Evolutionary conservation across 2,888 invertebrate genomes (phyloP), one percentile per base, ranked within the genome.

Genomic region (Disparrhopalites patrizii): DNA sequence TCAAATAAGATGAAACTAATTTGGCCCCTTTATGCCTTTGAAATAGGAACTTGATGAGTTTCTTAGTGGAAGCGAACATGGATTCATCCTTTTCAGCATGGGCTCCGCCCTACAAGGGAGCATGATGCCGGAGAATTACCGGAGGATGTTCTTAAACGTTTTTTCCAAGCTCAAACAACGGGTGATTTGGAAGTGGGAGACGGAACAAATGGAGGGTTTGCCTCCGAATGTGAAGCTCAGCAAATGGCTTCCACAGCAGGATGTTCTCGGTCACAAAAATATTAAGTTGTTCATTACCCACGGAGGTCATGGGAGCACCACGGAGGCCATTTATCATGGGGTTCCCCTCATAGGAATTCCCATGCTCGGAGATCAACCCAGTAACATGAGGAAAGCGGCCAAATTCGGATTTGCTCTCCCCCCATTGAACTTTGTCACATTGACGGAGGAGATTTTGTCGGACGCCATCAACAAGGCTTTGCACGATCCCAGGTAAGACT

Each of bases 21-120:
- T 33, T 33, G 7, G 36, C 36, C 7, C 36, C 15, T 10, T 33
- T 33, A 7, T 33, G 7, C 15, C 36, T 64, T 57, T 28, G 27
- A 23, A 20, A 18, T 28, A 66, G 68, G 68, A 69, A 20, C 76
- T 90, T 3, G 81, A 84, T 69, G 80, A 82, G 66, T 89, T 88
- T 76, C 79, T 90, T 27, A 85, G 85, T 40, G 68, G 62, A 8
- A 84, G 88, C 0, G 76, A 81, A 27, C 79, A 86, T 33, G 91
- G 91, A 2, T 91, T 91, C 77, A 86, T 91, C 62, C 90, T 87
- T 78, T 88, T 91, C 13, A 90, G 90, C 38, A 90, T 91, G 90
- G 91, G 91, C 0, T 90, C 91, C 0, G 89, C 90, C 1, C 90
- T 91, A 0, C 85, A 86, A 74, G 89, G 90, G 0, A 86, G 86